phyloP scores from a whole-genome alignment of 1,140 invertebrate species.

The Pachyrhynchus sulphureomaculatus region DNA sequence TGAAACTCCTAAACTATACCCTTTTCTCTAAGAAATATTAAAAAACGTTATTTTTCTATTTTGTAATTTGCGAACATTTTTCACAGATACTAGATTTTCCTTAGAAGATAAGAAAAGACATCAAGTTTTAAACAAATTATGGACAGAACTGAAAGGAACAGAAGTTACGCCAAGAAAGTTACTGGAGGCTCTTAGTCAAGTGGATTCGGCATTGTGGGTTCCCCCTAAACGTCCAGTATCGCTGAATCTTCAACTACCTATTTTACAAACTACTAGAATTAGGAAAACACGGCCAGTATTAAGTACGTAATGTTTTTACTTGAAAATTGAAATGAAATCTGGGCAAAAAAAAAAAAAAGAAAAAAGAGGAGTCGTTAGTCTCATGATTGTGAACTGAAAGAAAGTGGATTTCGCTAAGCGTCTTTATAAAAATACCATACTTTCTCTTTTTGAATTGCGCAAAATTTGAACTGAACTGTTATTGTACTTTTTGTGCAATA shows the following conservation, averaged over 20 bases:
- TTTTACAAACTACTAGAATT: conserved; percentile 54
- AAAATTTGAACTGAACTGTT: too few species aligned
- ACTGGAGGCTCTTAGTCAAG: conserved; percentile 57
- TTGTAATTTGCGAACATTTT: too few species aligned
- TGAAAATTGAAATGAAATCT: neutral
- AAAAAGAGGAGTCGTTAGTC: too few species aligned
- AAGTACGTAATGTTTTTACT: conserved; percentile 27
- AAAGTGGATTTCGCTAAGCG: too few species aligned
- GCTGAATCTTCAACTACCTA: conserved; percentile 63
- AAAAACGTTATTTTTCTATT: too few species aligned
- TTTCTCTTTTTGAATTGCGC: too few species aligned
- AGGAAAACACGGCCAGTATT: conserved; percentile 45
- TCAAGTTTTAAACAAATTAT: conserved; percentile 60
- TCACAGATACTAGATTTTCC: conserved; percentile 52
- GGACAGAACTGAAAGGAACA: conserved; percentile 61
- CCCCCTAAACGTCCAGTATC: conserved; percentile 64
- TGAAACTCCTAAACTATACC: too few species aligned
- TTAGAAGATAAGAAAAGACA: conserved; percentile 62
- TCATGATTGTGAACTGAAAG: too few species aligned
- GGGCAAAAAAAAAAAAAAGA: too few species aligned
- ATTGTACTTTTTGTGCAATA: too few species aligned
- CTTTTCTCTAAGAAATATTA: too few species aligned
- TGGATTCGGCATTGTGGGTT: conserved; percentile 64
- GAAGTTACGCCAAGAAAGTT: conserved; percentile 61
- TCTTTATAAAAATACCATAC: too few species aligned